These are phyloP conservation scores for Adelphocoris suturalis DNA, from an alignment of 2,888 invertebrate species.

Conservation along the genomic window DNA sequence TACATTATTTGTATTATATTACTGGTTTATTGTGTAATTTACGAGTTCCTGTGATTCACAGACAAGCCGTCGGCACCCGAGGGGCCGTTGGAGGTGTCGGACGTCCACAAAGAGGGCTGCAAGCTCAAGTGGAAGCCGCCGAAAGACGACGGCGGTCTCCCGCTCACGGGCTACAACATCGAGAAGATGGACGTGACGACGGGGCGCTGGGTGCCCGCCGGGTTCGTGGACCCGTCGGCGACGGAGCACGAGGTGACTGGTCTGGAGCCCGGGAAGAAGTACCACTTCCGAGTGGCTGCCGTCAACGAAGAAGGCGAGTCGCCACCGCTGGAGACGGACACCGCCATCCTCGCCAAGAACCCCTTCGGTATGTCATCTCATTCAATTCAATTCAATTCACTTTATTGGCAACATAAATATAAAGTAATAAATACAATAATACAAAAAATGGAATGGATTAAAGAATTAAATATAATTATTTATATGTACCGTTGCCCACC, in stretches of 20 bases:
- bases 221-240: conserved; percentile 89
- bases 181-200: conserved; percentile 96
- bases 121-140: conserved; percentile 96
- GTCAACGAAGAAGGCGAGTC: conserved; percentile 98
- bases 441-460: no score
- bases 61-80: conserved; percentile 93
- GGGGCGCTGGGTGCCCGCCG: conserved; percentile 93
- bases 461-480: no score
- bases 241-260: conserved; percentile 92
- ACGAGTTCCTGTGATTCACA: conserved; percentile 76
- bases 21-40: no score
- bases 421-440: no score
- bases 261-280: conserved; percentile 95
- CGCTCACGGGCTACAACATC: conserved; percentile 92
- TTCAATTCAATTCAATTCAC: no score
- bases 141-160: conserved; percentile 96
- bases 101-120: conserved; percentile 95
- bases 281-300: conserved; percentile 98
- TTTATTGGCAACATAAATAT: no score
- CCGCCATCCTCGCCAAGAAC: conserved; percentile 95
- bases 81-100: conserved; percentile 93
- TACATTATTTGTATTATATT: no score
- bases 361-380: conserved; percentile 85
- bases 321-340: conserved; percentile 94
- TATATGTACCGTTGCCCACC: no score